Conservation (phyloP, 2,888 invertebrate species). For the Brachyptera putata region DNA sequence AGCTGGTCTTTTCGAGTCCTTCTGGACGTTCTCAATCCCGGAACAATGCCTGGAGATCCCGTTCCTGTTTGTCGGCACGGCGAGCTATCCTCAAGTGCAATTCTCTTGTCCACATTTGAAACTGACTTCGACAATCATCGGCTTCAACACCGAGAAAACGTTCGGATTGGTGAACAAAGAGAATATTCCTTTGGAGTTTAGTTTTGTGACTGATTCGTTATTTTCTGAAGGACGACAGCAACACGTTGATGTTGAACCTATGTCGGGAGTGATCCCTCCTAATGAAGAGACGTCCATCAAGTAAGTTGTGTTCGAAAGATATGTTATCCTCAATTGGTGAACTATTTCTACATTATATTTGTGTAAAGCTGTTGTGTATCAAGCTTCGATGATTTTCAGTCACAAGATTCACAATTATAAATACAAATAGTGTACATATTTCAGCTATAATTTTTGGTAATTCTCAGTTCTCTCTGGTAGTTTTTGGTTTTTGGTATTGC, state of each 20-base stretch:
- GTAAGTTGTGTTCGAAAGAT: too few relatives aligned
- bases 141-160: conserved; percentile 45
- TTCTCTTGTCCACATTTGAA: conserved; percentile 56
- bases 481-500: too few relatives aligned
- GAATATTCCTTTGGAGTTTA: conserved; percentile 49
- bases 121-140: conserved; percentile 56
- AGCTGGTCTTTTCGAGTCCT: conserved; percentile 61
- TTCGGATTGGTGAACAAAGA: conserved; percentile 55
- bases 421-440: too few relatives aligned
- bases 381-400: too few relatives aligned
- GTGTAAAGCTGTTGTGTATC: too few relatives aligned
- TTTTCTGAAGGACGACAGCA: conserved; percentile 53
- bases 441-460: too few relatives aligned
- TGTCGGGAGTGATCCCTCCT: conserved; percentile 49
- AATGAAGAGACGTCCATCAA: conserved; percentile 49
- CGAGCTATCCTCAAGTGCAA: conserved; percentile 58
- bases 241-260: conserved; percentile 50
- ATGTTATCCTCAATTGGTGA: too few relatives aligned
- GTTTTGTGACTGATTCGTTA: conserved; percentile 52
- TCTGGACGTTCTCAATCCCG: conserved; percentile 61
- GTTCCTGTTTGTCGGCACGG: conserved; percentile 60
- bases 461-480: too few relatives aligned
- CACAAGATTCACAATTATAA: too few relatives aligned
- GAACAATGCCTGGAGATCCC: conserved; percentile 51
- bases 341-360: too few relatives aligned